These are phyloP conservation scores for Arrhamphus sclerolepis DNA, from an alignment of 2,797 vertebrate species.

Conservation along the genomic window DNA sequence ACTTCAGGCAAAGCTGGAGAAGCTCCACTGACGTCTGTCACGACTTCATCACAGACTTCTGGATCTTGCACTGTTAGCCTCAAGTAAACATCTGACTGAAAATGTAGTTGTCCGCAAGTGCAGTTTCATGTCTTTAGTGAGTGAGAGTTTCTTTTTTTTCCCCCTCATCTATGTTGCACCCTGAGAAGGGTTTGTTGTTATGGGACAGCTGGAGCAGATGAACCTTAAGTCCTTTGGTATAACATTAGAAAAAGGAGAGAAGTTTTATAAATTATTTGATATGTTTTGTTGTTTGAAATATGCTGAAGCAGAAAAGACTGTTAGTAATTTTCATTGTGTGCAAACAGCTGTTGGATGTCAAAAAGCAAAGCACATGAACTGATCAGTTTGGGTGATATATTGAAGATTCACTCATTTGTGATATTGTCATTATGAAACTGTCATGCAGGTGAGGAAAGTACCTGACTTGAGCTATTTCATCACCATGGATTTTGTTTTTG, in stretches of 20 bases:
- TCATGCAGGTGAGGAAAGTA: conserved; percentile 1
- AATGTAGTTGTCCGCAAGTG: conserved; percentile 6
- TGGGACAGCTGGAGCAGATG: neutral
- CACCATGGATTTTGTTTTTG: conserved; percentile 10
- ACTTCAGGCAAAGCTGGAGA: conserved; percentile 94
- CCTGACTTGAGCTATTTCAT: conserved; percentile 16
- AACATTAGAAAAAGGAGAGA: conserved; percentile 5
- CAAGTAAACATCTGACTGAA: conserved; percentile 25
- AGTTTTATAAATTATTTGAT: conserved; percentile 75
- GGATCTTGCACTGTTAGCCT: conserved; percentile 23
- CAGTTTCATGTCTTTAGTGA: conserved; percentile 5
- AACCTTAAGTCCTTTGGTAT: neutral
- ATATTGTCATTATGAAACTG: conserved; percentile 18
- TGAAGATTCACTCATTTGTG: conserved; percentile 28
- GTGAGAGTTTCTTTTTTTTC: conserved; percentile 6
- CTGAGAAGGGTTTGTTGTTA: neutral
- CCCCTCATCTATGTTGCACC: too few relatives aligned
- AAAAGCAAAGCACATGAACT: conserved; percentile 14
- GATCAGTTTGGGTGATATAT: conserved; percentile 10
- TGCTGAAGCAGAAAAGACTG: conserved; percentile 8
- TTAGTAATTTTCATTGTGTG: conserved; percentile 37
- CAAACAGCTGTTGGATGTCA: conserved; percentile 10
- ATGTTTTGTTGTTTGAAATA: conserved; percentile 42
- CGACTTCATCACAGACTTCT: conserved; percentile 9
- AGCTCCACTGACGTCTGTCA: conserved; percentile 82